Base-by-base conservation (phyloP, 2,888 invertebrate genomes). In the Drosophila birchii region DNA sequence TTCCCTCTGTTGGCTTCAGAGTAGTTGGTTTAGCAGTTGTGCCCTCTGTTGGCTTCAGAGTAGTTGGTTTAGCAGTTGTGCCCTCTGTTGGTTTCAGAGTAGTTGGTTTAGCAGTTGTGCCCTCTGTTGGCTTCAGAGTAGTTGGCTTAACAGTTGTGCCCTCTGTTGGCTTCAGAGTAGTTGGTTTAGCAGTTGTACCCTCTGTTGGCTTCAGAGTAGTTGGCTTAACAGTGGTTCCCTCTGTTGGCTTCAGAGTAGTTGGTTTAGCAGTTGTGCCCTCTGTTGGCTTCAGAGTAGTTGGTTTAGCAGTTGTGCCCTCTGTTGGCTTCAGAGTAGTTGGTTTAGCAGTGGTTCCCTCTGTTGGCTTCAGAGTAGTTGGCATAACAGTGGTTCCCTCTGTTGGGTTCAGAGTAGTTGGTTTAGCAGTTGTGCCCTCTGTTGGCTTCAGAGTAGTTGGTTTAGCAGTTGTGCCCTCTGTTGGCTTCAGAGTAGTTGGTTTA, bases 91-190 rank as follows among this genome's bases (percentile, higher is more conserved):
- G 34, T 7, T 29, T 29, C 29, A 7, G 29, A 29, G 29, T 29
- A 8, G 29, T 29, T 2, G 2, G 29, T 2, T 32, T 41, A 0
- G 0, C 11, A 1, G 72, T 49, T 0, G 51, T 45, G n/a, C 11
- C 5, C 0, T 47, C 44, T 0, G 74, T 60, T 16, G 74, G 34
- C 26, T 34, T 45, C 1, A 41, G 12, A 3, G 78, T 77, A 6
- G 60, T 36, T 1, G 63, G 62, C 6, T 34, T 47, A 7, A 4
- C 7, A 29, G 29, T 29, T 7, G 74, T 60, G 16, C 23, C 23
- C 23, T 23, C 23, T 23, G 23, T 23, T 23, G 74, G 34, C 26
- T 26, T 45, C 1, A 41, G 16, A 3, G 78, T 77, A 6, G 60
- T 36, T 1, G 63, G 62, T 5, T 34, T 47, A 23, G 23, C 23